Base-by-base conservation (phyloP, 2,888 invertebrate genomes). In the Sarcophaga subvicina region DNA sequence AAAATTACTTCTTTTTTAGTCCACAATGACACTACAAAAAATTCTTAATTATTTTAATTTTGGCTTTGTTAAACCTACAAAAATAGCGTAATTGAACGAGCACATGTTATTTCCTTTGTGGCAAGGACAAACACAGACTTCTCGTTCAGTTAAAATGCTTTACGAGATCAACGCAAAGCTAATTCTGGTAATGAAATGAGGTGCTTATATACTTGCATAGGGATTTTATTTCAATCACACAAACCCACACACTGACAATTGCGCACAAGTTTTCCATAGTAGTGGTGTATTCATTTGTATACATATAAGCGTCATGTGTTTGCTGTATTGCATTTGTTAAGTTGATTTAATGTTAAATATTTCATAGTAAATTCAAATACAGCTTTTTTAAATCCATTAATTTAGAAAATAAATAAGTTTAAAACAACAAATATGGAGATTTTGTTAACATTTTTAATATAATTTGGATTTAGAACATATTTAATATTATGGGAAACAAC, bases 161-260 rank as follows among this genome's bases (percentile, higher is more conserved):
- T 79, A 87, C 88, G 89, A 90, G 88, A 88, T 89, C 89, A 89
- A 90, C 89, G 89, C 90, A 90, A 90, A 90, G 90, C 90, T 88
- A 89, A 89, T 90, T 90, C 89, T 88, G 85, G 69, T 63, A 88
- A 81, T 76, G 86, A 89, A 89, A 90, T 90, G 89, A 89, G 87
- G 89, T 71, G 88, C 90, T 90, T 91, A 87, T 91, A 91, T 91
- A 91, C 90, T 90, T 90, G 90, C 90, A 89, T 90, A 88, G 89
- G 88, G 88, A 89, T 90, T 90, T 90, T 90, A 90, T 89, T 79
- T 67, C 78, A 88, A 88, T 67, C 84, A 89, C 89, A 89, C 86
- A 87, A 27, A 83, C 85, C 73, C 45, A 76, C 22, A 80, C 80
- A 60, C 37, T 22, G 25, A 25, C 78, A 83, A 47, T 22, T 75